Evolutionary conservation across 1,140 invertebrate genomes (phyloP).

Genomic region (Microplitis mediator): DNA sequence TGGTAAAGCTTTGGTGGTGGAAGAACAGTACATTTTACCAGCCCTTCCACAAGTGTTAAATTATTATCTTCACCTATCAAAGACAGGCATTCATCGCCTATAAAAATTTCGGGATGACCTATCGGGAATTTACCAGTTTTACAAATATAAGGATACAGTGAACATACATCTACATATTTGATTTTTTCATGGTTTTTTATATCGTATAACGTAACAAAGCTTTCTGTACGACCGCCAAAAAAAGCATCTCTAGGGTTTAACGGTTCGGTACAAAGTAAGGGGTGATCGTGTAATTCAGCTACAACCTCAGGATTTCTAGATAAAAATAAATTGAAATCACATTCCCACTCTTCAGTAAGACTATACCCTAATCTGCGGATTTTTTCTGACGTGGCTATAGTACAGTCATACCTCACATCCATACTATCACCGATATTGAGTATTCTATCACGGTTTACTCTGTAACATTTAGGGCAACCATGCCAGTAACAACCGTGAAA

Average conservation of each 20-base stretch:
- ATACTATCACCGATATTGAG: not conserved
- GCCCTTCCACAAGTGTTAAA: conserved; percentile 24
- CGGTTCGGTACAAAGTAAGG: not conserved
- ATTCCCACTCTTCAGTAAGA: conserved; percentile 27
- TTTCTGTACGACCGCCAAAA: conserved; percentile 49
- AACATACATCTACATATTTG: conserved; percentile 46
- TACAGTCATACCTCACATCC: conserved; percentile 1
- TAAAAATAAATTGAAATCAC: conserved; percentile 11
- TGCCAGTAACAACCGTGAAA: conserved; percentile 5
- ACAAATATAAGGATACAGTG: conserved; percentile 43
- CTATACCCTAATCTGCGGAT: conserved; percentile 12
- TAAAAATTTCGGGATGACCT: conserved; percentile 48
- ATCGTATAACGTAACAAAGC: conserved; percentile 40
- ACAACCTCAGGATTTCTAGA: too few species aligned
- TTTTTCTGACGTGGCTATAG: not conserved
- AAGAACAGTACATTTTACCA: conserved; percentile 36
- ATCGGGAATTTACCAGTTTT: conserved; percentile 45
- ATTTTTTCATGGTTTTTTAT: conserved; percentile 34
- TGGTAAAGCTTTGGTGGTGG: conserved; percentile 33
- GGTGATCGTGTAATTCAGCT: conserved; percentile 1
- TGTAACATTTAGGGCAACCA: conserved; percentile 13
- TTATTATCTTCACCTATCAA: conserved; percentile 9
- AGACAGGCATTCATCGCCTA: conserved; percentile 34
- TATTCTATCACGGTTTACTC: conserved; percentile 5
- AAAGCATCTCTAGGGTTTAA: conserved; percentile 40